A percentile compares a stretch with the other conserved stretches of the same genome.
Evolutionary conservation across 2,797 vertebrate species (phyloP).

Genomic region (Spea hammondii): DNA sequence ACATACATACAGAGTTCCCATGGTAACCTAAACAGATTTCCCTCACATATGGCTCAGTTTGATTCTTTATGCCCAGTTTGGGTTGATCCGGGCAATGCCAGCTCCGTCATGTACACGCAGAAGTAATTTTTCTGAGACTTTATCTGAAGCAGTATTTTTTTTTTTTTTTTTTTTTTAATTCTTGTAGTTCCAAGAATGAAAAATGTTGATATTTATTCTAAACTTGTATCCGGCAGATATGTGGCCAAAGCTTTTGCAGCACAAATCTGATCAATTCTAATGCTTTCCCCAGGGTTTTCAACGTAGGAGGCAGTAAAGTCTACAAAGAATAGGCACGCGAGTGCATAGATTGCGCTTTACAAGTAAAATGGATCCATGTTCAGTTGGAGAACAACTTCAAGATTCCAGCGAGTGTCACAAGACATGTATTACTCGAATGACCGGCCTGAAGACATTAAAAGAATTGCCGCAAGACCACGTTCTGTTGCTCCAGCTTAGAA

Average conservation of each 20-base stretch:
- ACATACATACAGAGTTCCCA: no score
- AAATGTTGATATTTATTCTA: no score
- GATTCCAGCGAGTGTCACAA: constrained; percentile 71
- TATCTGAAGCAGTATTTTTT: no score
- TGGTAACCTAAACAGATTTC: no score
- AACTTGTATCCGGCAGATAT: no score
- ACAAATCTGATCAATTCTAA: constrained; percentile 59
- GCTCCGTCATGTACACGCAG: no score
- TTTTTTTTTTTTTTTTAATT: no score
- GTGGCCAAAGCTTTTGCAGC: neutral
- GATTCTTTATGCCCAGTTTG: no score
- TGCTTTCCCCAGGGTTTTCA: constrained; percentile 60
- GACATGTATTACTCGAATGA: constrained; percentile 67
- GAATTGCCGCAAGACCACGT: constrained; percentile 68
- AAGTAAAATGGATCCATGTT: constrained; percentile 69
- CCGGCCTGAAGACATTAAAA: constrained; percentile 69
- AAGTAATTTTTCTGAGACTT: no score
- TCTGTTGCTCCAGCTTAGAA: constrained; percentile 71
- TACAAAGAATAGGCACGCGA: constrained; percentile 50
- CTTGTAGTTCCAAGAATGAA: no score
- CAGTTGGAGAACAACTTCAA: constrained; percentile 72
- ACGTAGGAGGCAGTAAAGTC: constrained; percentile 52
- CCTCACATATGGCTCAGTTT: no score
- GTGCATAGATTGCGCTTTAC: constrained; percentile 42
- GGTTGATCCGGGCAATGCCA: no score